Conservation (phyloP, 2,113 vertebrate species). For the Scopus umbretta region DNA sequence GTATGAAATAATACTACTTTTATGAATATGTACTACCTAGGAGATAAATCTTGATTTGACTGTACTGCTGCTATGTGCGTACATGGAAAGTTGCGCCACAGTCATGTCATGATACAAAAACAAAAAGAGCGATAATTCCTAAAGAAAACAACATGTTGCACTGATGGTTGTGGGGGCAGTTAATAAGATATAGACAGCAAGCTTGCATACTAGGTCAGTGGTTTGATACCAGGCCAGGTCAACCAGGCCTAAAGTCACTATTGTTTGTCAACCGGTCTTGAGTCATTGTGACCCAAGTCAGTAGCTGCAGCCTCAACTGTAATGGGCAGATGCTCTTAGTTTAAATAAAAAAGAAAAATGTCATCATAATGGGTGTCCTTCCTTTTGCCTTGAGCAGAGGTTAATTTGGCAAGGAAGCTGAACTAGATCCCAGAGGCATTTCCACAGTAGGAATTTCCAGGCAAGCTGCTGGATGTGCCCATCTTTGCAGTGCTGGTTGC, state of each 20-base stretch:
- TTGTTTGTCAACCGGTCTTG: not conserved
- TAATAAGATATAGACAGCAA: not conserved
- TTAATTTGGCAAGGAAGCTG: not conserved
- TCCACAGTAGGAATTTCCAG: not conserved
- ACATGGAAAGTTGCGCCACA: not conserved
- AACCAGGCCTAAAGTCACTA: not conserved
- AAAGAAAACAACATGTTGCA: not conserved
- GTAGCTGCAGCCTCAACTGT: not conserved
- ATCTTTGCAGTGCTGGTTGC: not conserved
- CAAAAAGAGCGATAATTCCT: not conserved
- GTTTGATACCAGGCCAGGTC: not conserved
- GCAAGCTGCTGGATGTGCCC: not conserved
- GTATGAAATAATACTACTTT: not conserved
- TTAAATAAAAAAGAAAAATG: not conserved
- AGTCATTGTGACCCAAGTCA: not conserved
- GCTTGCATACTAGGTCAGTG: not conserved
- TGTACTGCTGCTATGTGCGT: not conserved
- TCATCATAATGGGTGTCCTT: not conserved
- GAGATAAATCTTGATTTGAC: not conserved
- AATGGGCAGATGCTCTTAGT: not conserved
- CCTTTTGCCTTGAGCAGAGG: not conserved
- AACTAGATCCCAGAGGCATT: not conserved
- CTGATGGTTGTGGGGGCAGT: not conserved
- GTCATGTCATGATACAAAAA: not conserved
- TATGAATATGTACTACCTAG: not conserved